These are phyloP conservation scores for Tyrannus savana DNA, from an alignment of 2,113 vertebrate species.

Conservation along the genomic window DNA sequence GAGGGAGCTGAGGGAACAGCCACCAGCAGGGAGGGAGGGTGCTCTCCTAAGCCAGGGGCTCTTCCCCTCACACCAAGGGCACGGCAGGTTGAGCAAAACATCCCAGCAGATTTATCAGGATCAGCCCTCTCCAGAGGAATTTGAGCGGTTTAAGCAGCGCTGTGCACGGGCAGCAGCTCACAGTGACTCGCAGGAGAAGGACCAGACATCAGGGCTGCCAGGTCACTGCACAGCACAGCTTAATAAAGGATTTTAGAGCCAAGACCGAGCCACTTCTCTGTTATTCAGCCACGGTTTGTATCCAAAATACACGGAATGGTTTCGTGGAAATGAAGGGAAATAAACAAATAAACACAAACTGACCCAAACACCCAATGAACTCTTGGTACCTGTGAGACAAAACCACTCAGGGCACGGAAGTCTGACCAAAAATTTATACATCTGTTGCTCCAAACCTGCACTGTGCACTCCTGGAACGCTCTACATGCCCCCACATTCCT, in stretches of 20 bases:
- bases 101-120: not conserved
- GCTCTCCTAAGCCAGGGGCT: not conserved
- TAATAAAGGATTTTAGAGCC: not conserved
- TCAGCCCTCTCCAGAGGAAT: not conserved
- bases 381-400: not conserved
- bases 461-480: not conserved
- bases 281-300: fast-evolving
- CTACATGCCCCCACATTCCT: not conserved
- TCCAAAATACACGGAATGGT: fast-evolving
- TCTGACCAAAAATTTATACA: not conserved
- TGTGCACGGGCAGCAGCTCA: not conserved
- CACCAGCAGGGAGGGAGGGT: not conserved
- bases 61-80: not conserved
- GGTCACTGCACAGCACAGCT: not conserved
- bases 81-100: not conserved
- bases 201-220: not conserved
- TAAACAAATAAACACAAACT: not conserved
- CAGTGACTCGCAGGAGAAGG: not conserved
- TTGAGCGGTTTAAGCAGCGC: not conserved
- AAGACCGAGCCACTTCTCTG: not conserved
- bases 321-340: not conserved
- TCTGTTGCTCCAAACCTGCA: not conserved
- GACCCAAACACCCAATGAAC: not conserved
- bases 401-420: not conserved
- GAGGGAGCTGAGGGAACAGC: fast-evolving